Base-by-base conservation (phyloP, 2,113 vertebrate genomes). In the Paracanthobrama guichenoti region DNA sequence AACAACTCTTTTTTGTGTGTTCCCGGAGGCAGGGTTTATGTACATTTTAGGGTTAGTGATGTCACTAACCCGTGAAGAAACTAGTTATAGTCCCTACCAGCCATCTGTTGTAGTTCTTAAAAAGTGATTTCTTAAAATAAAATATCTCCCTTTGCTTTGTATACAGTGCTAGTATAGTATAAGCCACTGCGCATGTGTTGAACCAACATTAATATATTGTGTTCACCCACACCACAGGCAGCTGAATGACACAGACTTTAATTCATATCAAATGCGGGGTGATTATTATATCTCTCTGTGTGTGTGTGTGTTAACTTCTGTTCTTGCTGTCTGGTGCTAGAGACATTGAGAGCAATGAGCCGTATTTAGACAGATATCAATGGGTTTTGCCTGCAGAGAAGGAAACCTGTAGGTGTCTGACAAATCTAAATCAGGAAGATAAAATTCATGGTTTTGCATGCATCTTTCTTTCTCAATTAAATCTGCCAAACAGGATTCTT, bases 371-470 rank as follows among this genome's bases (percentile, higher is more conserved):
- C 82, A 84, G 84, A 90, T 88, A 90, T 62, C n/a, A 46, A 84
- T 80, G 86, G 82, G 84, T 88, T 87, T 48, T 39, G 50, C 74
- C 80, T 87, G 46, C 1, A 26, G 75, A 88, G 87, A 87, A 79
- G 84, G 50, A 75, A 84, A 84, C 86, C 86, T 69, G 72, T 11
- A 88, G 90, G 88, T 71, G 44, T 78, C n/a, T 80, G 78, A 72
- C 73, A 87, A 85, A 80, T 89, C 83, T 88, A 90, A 88, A 92
- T 88, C 85, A 84, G 84, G 88, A 64, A 84, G 89, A 84, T 90
- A 90, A 89, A 90, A 91, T 90, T 91, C 89, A n/a, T 10, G 0
- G 11, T 90, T 92, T 89, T 91, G 90, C 93, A 91, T 91, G 90
- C 90, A 89, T 91, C 87, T 86, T 57, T 92, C 85, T 64, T 87